Evolutionary conservation across 2,888 invertebrate species (phyloP).

Genomic region (Ethmia dodecea): DNA sequence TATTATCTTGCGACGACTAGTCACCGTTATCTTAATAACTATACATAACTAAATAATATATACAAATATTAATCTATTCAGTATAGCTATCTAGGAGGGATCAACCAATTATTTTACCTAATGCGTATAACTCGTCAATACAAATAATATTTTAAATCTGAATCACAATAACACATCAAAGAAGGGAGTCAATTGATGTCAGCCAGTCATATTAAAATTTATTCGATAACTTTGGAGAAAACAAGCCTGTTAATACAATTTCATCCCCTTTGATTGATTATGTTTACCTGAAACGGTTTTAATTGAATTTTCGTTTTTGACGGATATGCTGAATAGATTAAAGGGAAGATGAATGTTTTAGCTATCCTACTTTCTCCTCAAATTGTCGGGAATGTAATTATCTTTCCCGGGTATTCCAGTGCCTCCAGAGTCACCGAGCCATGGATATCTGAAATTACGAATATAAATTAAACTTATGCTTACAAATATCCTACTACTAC

Average conservation of each 20-base stretch:
- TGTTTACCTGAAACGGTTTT: neutral
- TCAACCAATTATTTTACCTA: no score
- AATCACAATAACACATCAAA: no score
- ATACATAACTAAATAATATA: constrained; percentile 21
- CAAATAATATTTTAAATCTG: no score
- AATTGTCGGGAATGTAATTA: constrained; percentile 87
- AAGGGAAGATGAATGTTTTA: constrained; percentile 3
- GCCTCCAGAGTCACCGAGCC: constrained; percentile 92
- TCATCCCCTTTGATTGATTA: constrained; percentile 1
- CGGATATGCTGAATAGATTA: constrained; percentile 8
- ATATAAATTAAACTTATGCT: neutral
- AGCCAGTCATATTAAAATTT: no score
- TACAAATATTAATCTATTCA: constrained; percentile 39
- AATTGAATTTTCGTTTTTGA: neutral
- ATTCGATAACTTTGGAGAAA: no score
- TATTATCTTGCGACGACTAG: constrained; percentile 54
- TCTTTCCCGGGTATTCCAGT: constrained; percentile 88
- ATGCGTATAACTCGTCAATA: no score
- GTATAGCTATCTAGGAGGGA: no score
- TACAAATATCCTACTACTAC: no score
- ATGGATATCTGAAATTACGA: constrained; percentile 82
- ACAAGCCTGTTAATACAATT: no score
- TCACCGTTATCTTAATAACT: constrained; percentile 9
- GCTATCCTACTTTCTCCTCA: constrained; percentile 52
- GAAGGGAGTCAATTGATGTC: no score